Conservation (phyloP, 2,113 vertebrate species). For the Phalacrocorax pelagicus region DNA sequence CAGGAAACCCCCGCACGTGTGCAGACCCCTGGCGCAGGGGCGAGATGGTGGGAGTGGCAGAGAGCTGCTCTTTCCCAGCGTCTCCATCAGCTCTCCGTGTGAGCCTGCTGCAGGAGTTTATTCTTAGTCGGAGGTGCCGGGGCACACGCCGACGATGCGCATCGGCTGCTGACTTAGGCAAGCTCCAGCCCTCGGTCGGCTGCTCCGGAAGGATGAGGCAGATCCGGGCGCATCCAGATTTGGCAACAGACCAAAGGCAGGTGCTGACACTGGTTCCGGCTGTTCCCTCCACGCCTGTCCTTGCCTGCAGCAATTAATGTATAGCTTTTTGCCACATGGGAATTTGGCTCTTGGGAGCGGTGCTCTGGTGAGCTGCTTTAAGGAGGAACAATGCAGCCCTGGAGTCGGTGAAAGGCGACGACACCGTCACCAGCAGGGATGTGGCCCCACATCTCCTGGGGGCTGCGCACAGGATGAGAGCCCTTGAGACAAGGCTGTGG, state of each 20-base stretch:
- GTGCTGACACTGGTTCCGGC: background rate
- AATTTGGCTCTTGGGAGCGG: background rate
- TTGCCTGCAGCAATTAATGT: background rate
- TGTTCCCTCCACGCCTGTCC: background rate
- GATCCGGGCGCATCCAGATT: background rate
- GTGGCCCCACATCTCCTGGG: rapidly evolving
- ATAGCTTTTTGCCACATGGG: background rate
- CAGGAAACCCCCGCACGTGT: rapidly evolving
- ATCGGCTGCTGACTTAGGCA: background rate
- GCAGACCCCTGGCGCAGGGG: too few species aligned
- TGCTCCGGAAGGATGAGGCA: background rate
- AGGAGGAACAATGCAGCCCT: background rate
- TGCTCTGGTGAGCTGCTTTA: background rate
- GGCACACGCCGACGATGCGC: rapidly evolving
- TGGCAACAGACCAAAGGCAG: background rate
- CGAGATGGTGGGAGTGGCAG: background rate
- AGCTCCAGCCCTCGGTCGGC: background rate
- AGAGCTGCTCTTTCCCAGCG: background rate
- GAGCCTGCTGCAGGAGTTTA: background rate
- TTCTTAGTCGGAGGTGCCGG: rapidly evolving
- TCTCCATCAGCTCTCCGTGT: background rate
- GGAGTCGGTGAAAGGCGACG: background rate
- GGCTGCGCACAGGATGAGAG: background rate
- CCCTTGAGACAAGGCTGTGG: background rate
- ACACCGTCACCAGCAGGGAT: background rate